Evolutionary conservation across 2,888 invertebrate genomes (phyloP).

Genomic region (Dolichopus griseipennis): DNA sequence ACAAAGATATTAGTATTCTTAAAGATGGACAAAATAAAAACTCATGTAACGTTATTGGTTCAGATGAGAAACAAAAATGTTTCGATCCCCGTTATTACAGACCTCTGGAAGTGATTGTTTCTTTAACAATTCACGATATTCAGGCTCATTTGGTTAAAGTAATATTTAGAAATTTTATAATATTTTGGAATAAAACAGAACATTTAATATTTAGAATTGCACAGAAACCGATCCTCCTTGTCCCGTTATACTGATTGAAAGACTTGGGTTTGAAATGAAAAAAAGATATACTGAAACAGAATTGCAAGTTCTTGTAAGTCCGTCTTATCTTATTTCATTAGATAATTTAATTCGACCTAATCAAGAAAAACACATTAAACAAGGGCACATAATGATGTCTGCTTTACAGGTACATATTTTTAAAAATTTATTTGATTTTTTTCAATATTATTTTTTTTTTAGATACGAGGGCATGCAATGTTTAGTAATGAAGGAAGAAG

Average conservation of each 20-base stretch:
- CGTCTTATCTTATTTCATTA: conserved; percentile 71
- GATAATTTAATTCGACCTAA: conserved; percentile 63
- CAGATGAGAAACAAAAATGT: conserved; percentile 55
- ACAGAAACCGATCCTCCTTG: conserved; percentile 84
- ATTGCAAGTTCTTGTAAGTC: conserved; percentile 81
- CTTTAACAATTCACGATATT: conserved; percentile 89
- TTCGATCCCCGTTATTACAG: conserved; percentile 84
- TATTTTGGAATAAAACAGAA: conserved; percentile 11
- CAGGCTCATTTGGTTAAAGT: conserved; percentile 70
- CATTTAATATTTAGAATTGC: conserved; percentile 56
- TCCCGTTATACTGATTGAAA: conserved; percentile 77
- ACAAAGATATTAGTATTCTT: conserved; percentile 35
- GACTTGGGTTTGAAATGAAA: conserved; percentile 95
- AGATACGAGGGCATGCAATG: conserved; percentile 89
- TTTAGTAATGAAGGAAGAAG: conserved; percentile 87
- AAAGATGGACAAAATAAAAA: conserved; percentile 39
- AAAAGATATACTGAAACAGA: conserved; percentile 87
- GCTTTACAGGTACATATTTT: conserved; percentile 58
- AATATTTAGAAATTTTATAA: neutral
- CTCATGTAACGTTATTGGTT: conserved; percentile 39
- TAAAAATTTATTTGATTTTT: neutral
- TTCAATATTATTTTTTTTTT: neutral
- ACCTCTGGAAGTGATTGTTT: conserved; percentile 84
- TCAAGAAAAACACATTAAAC: conserved; percentile 63
- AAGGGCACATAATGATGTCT: conserved; percentile 77